A percentile compares a stretch with the other conserved stretches of the same genome.
phyloP scores from a whole-genome alignment of 2,888 invertebrate species.

The Lochmaea crataegi region DNA sequence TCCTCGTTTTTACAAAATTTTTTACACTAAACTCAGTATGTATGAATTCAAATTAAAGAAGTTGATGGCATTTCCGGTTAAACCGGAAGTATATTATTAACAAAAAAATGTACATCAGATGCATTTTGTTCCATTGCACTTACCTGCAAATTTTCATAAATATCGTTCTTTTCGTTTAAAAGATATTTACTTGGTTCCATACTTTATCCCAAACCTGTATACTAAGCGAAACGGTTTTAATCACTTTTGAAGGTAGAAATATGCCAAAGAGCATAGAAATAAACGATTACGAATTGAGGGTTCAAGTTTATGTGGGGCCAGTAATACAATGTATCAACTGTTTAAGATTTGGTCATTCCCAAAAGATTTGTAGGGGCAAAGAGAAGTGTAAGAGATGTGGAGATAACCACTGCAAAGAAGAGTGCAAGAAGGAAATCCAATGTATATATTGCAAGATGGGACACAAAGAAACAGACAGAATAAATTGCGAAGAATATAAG shows the following conservation, averaged over 20 bases:
- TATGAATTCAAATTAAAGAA: too few species aligned
- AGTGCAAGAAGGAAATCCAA: background rate
- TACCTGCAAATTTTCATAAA: too few species aligned
- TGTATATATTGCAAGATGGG: background rate
- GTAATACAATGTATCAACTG: slow-evolving; percentile 15
- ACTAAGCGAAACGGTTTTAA: slow-evolving; percentile 11
- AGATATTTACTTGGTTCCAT: too few species aligned
- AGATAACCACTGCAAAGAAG: background rate
- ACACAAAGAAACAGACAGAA: slow-evolving; percentile 2
- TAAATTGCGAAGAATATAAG: background rate
- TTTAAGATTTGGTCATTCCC: slow-evolving; percentile 1
- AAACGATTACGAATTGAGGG: slow-evolving; percentile 10
- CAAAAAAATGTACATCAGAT: too few species aligned
- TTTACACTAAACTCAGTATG: too few species aligned
- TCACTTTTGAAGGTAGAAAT: slow-evolving; percentile 6
- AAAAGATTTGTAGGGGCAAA: background rate
- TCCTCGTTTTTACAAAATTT: too few species aligned
- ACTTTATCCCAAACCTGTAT: too few species aligned
- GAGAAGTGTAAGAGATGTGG: background rate
- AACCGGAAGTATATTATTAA: too few species aligned
- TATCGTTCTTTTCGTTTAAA: too few species aligned
- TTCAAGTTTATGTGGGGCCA: background rate
- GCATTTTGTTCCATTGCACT: too few species aligned
- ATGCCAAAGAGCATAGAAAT: slow-evolving; percentile 9
- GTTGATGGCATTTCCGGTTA: too few species aligned